A percentile compares a stretch with the other conserved stretches of the same genome.
These are phyloP conservation scores for Acleris holmiana DNA, from an alignment of 2,888 invertebrate species.

Conservation along the genomic window DNA sequence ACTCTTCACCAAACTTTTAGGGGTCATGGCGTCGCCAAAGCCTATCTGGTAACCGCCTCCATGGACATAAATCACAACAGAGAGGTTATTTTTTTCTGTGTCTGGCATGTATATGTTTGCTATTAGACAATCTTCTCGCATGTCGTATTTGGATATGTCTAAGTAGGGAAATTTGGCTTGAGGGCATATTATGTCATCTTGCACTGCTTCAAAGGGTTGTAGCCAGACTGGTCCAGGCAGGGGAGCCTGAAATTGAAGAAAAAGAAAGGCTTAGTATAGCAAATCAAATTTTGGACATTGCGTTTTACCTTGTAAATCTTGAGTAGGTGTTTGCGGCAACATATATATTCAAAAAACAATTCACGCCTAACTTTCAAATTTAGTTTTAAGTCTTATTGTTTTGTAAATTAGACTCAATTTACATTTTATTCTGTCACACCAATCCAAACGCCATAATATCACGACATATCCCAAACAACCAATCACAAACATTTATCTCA, in stretches of 20 bases:
- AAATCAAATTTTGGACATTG: neutral
- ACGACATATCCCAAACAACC: too few species aligned
- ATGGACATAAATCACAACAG: slow-evolving; percentile 51
- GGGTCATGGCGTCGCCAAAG: slow-evolving; percentile 29
- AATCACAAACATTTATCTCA: too few species aligned
- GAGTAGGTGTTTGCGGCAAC: too few species aligned
- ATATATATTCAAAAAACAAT: too few species aligned
- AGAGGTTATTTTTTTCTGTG: slow-evolving; percentile 45
- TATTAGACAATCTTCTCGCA: slow-evolving; percentile 33
- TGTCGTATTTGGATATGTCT: neutral
- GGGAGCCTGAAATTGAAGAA: slow-evolving; percentile 18
- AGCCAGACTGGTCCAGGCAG: slow-evolving; percentile 21
- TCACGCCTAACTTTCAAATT: too few species aligned
- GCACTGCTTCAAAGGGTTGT: slow-evolving; percentile 21
- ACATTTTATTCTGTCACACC: too few species aligned
- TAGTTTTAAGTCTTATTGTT: too few species aligned
- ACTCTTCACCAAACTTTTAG: slow-evolving; percentile 36
- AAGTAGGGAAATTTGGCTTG: slow-evolving; percentile 5
- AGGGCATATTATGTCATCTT: slow-evolving; percentile 22
- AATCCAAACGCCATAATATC: too few species aligned
- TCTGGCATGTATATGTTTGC: slow-evolving; percentile 47
- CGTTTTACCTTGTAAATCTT: too few species aligned
- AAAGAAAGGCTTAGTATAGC: neutral
- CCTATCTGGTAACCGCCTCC: slow-evolving; percentile 50
- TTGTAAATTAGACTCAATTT: too few species aligned